Conservation (phyloP, 2,797 vertebrate genomes). For the Melanotaenia parkinsoni region DNA sequence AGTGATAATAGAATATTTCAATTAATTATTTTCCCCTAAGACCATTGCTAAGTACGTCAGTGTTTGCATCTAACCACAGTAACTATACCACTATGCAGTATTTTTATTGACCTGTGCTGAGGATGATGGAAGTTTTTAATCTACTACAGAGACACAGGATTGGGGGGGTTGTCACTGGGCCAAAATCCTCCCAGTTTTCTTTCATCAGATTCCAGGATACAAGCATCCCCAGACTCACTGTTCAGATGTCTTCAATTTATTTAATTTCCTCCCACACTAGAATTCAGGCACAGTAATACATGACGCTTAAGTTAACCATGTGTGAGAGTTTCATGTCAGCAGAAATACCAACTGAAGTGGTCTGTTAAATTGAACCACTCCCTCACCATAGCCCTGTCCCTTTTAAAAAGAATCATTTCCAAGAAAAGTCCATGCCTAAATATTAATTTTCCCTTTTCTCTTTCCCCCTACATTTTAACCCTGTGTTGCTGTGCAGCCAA, state of each 20-base stretch:
- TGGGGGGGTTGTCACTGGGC: constrained; percentile 23
- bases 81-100: neutral
- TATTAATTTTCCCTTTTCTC: constrained; percentile 16
- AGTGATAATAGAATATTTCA: constrained; percentile 1
- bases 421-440: constrained; percentile 29
- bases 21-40: no score
- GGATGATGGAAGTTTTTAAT: constrained; percentile 27
- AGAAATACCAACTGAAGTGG: constrained; percentile 34
- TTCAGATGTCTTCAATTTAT: constrained; percentile 13
- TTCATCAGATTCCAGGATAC: constrained; percentile 56
- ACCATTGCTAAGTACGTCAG: neutral
- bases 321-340: neutral
- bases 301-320: neutral
- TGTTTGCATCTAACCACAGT: constrained; percentile 1
- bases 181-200: constrained; percentile 53
- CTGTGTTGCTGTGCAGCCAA: constrained; percentile 12
- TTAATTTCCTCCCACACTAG: neutral
- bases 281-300: neutral
- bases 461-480: neutral
- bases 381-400: constrained; percentile 14
- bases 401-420: constrained; percentile 20
- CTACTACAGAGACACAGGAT: constrained; percentile 29
- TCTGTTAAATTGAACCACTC: constrained; percentile 21
- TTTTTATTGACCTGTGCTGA: constrained; percentile 4
- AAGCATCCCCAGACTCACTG: constrained; percentile 20